These are phyloP conservation scores for Muscidifurax raptorellus DNA, from an alignment of 1,140 invertebrate species.

Conservation along the genomic window DNA sequence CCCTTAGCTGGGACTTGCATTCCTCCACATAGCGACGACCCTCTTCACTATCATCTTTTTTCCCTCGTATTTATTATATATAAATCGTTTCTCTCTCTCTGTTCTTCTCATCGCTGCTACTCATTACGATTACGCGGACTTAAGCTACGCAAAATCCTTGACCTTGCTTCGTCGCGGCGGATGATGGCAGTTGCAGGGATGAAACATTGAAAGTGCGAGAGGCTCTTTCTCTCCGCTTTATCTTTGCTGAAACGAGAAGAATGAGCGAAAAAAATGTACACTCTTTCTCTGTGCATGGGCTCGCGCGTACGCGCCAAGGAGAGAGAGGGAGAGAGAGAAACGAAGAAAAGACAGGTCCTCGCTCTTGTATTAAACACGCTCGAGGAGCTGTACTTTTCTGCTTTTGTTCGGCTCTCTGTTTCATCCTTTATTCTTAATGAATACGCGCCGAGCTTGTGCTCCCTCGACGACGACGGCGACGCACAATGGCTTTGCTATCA, in stretches of 20 bases:
- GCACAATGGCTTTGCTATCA: conserved; percentile 45
- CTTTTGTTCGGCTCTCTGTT: conserved; percentile 53
- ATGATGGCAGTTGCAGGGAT: neutral
- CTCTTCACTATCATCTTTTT: no score
- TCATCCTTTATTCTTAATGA: conserved; percentile 54
- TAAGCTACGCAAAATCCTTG: neutral
- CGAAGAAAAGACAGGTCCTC: conserved; percentile 50
- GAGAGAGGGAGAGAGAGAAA: neutral
- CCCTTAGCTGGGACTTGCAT: conserved; percentile 67
- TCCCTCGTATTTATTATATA: no score
- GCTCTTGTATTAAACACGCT: conserved; percentile 50
- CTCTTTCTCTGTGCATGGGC: neutral
- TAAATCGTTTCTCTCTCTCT: conserved; percentile 30
- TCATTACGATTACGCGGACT: neutral
- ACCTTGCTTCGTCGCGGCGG: conserved; percentile 25
- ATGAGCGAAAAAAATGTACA: neutral
- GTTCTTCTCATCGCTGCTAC: neutral
- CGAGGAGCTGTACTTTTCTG: conserved; percentile 45
- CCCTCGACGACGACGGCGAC: conserved; percentile 8
- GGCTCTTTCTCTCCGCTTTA: conserved; percentile 10
- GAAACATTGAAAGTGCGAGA: conserved; percentile 50
- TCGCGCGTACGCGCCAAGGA: neutral
- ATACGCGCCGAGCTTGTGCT: conserved; percentile 29
- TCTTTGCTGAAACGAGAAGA: conserved; percentile 29
- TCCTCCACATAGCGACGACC: conserved; percentile 57